Percentiles rank a stretch among this genome's conserved stretches.
These are phyloP conservation scores for Leucania comma DNA, from an alignment of 2,888 invertebrate species.

Conservation along the genomic window DNA sequence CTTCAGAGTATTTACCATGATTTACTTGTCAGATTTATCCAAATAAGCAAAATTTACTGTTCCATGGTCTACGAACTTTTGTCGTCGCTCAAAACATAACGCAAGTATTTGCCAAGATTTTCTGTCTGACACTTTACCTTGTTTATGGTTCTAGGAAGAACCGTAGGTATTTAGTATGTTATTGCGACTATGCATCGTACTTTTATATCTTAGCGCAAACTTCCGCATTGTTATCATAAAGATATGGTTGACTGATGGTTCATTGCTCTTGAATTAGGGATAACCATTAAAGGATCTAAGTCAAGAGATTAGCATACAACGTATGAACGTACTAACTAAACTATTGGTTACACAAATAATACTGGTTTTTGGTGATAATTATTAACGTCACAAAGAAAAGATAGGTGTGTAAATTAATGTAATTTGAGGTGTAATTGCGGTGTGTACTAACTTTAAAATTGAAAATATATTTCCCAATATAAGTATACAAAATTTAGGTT, in stretches of 20 bases:
- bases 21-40: neutral
- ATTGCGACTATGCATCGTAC: slow-evolving; percentile 1
- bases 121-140: slow-evolving; percentile 2
- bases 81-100: slow-evolving; percentile 7
- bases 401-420: neutral
- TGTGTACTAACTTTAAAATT: too few relatives aligned
- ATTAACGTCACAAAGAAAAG: neutral
- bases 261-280: slow-evolving; percentile 6
- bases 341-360: neutral
- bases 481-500: too few relatives aligned
- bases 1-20: too few relatives aligned
- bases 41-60: slow-evolving; percentile 1
- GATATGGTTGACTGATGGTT: slow-evolving; percentile 40
- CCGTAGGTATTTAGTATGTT: slow-evolving; percentile 19
- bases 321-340: neutral
- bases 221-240: slow-evolving; percentile 48
- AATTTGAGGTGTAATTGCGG: too few relatives aligned
- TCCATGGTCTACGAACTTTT: neutral
- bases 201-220: slow-evolving; percentile 21
- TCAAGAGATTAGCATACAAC: neutral
- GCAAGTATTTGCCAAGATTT: slow-evolving; percentile 12
- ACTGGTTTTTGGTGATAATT: neutral
- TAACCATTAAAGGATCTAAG: neutral
- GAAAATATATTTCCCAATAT: too few relatives aligned
- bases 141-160: slow-evolving; percentile 14